These are phyloP conservation scores for Mylabris phalerata DNA, from an alignment of 1,140 invertebrate genomes.

Conservation along the genomic window DNA sequence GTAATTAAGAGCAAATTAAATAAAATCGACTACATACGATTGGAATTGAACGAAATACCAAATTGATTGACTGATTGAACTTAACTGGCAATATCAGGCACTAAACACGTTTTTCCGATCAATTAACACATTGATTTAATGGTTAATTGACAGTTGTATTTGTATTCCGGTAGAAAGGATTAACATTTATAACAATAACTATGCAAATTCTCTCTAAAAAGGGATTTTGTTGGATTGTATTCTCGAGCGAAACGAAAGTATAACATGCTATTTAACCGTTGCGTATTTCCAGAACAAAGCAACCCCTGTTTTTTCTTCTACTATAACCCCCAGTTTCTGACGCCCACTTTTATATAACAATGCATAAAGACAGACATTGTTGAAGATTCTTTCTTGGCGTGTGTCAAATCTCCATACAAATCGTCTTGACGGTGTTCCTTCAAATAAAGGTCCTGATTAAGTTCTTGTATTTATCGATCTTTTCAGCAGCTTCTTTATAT, in stretches of 20 bases:
- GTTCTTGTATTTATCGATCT: background rate
- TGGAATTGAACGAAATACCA: too few species aligned
- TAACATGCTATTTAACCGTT: slow-evolving; percentile 11
- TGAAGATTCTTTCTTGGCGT: slow-evolving; percentile 13
- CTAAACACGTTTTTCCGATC: too few species aligned
- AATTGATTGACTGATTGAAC: too few species aligned
- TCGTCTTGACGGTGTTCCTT: slow-evolving; percentile 24
- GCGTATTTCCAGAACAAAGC: slow-evolving; percentile 9
- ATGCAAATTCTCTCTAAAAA: slow-evolving; percentile 11
- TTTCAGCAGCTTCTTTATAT: too few species aligned
- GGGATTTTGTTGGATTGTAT: slow-evolving; percentile 1
- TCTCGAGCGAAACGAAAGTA: slow-evolving; percentile 1
- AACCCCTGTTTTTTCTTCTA: background rate
- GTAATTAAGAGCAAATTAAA: too few species aligned
- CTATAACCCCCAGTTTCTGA: background rate
- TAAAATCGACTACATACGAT: too few species aligned
- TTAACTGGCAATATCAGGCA: too few species aligned
- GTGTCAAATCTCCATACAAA: slow-evolving; percentile 25
- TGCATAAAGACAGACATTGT: slow-evolving; percentile 13
- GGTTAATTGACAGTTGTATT: too few species aligned
- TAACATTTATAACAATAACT: slow-evolving; percentile 11
- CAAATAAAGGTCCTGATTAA: slow-evolving; percentile 15
- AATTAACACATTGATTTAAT: too few species aligned
- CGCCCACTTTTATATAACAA: slow-evolving; percentile 18
- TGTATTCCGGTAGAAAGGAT: background rate